These are phyloP conservation scores for Balearica regulorum DNA, from an alignment of 2,797 vertebrate species.

Conservation along the genomic window DNA sequence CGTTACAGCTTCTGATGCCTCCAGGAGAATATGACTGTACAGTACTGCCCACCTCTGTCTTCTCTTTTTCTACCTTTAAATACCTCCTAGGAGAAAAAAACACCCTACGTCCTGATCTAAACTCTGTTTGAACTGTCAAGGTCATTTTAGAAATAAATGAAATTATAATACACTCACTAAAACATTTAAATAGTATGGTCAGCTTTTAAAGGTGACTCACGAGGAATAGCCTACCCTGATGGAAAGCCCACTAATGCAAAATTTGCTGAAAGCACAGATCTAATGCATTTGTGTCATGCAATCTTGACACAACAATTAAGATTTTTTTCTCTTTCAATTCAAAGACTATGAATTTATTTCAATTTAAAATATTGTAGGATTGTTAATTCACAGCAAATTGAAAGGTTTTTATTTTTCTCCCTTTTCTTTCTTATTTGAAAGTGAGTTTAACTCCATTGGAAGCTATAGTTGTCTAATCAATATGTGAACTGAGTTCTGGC, in stretches of 20 bases:
- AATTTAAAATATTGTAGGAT: neutral
- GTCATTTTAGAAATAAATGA: neutral
- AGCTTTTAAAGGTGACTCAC: neutral
- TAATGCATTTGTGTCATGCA: neutral
- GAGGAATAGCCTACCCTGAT: neutral
- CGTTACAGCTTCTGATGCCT: neutral
- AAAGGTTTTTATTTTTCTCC: neutral
- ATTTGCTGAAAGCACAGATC: neutral
- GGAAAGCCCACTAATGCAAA: neutral
- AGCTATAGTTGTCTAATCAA: neutral
- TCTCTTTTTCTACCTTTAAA: neutral
- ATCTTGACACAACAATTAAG: neutral
- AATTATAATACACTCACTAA: neutral
- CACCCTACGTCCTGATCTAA: neutral
- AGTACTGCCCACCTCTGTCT: neutral
- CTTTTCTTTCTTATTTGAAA: neutral
- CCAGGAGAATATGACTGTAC: neutral
- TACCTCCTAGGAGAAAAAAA: neutral
- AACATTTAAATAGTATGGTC: neutral
- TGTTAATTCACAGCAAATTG: neutral
- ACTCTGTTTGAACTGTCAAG: neutral
- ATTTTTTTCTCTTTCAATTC: neutral
- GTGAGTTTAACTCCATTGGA: neutral
- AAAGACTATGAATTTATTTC: neutral
- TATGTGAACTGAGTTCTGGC: neutral